Percentiles rank a stretch among this genome's conserved stretches.
Conservation (phyloP, 1,140 invertebrate genomes). For the Pachyrhynchus sulphureomaculatus region DNA sequence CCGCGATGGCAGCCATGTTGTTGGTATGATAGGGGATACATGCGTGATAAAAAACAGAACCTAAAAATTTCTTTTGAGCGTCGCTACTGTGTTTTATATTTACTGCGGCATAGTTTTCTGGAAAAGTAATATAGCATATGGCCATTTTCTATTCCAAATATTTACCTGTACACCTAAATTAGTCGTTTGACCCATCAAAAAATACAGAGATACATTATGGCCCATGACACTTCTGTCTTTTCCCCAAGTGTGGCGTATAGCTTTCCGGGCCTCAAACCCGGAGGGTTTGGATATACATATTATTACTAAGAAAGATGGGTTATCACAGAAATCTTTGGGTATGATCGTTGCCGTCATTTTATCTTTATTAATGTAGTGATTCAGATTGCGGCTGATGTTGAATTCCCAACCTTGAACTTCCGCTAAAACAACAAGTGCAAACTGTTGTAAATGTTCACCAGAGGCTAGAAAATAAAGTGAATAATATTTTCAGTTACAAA, state of each 20-base stretch:
- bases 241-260: constrained; percentile 83
- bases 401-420: constrained; percentile 67
- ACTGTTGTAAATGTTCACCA: background rate
- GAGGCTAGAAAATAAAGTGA: no score
- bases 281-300: constrained; percentile 70
- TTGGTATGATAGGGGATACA: no score
- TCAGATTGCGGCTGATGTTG: constrained; percentile 70
- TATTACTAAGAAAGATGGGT: constrained; percentile 64
- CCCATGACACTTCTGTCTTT: constrained; percentile 60
- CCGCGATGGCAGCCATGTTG: no score
- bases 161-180: constrained; percentile 59
- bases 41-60: no score
- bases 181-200: constrained; percentile 59
- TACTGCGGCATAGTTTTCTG: no score
- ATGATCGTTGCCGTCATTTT: constrained; percentile 68
- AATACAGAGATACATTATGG: constrained; percentile 53
- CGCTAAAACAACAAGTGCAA: constrained; percentile 22
- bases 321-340: constrained; percentile 60
- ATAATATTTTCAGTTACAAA: no score
- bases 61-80: no score
- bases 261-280: constrained; percentile 65
- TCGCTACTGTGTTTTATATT: no score
- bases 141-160: no score
- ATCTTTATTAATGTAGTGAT: constrained; percentile 67
- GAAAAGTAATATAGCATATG: no score